Percentiles rank a stretch among this genome's conserved stretches.
Evolutionary conservation across 35 echinoderm and acorn worm species (phyloP).

Genomic region (Patiria miniata): DNA sequence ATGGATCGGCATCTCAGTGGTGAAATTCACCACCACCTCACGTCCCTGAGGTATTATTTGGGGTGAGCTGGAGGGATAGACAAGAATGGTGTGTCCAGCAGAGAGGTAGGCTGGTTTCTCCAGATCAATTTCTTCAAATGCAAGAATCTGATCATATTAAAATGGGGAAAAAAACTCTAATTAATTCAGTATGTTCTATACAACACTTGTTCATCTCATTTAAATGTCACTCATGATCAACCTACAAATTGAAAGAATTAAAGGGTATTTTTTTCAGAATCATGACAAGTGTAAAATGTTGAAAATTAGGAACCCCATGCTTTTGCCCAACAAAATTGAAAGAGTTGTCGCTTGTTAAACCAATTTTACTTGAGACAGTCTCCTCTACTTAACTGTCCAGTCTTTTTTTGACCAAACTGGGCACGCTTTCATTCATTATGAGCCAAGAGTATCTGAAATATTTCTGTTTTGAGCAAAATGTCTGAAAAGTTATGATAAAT

Average conservation of each 20-base stretch:
- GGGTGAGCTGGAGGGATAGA: not conserved
- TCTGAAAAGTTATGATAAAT: no score
- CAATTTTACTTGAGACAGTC: no score
- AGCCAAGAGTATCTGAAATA: no score
- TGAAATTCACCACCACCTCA: not conserved
- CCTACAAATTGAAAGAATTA: not conserved
- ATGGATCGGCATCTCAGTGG: slow-evolving; percentile 14
- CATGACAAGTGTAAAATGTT: no score
- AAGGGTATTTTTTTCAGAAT: not conserved
- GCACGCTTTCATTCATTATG: no score
- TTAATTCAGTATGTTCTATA: not conserved
- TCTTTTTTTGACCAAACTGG: no score
- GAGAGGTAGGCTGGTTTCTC: slow-evolving; percentile 43
- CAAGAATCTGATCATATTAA: not conserved
- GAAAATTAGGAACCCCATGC: no score
- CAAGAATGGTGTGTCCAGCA: slow-evolving; percentile 31
- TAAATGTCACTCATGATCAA: not conserved
- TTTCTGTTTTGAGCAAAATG: no score
- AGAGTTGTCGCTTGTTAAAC: no score
- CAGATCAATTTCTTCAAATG: slow-evolving; percentile 41
- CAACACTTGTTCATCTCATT: no score
- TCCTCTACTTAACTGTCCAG: no score
- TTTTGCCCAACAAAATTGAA: no score
- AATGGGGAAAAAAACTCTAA: not conserved
- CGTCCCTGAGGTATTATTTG: not conserved